Evolutionary conservation across 2,888 invertebrate genomes (phyloP).

Genomic region (Catocala fraxini): DNA sequence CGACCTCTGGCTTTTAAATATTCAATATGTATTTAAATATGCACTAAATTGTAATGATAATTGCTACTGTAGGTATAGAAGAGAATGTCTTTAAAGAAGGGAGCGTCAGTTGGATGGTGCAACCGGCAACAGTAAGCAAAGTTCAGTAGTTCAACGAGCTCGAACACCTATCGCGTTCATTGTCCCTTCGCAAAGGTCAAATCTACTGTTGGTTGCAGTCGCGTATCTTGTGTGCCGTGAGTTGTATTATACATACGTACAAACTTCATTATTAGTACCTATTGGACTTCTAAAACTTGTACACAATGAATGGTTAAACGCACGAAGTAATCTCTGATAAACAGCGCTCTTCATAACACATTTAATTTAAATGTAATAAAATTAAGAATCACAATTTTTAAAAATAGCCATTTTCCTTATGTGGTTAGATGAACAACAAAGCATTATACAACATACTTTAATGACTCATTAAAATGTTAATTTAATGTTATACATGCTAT

Average conservation of each 20-base stretch:
- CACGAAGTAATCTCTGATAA: too few species aligned
- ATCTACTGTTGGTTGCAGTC: constrained; percentile 59
- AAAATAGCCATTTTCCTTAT: constrained; percentile 19
- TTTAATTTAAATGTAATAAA: too few species aligned
- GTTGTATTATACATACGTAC: constrained; percentile 6
- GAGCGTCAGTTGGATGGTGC: constrained; percentile 70
- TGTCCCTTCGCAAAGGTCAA: constrained; percentile 77
- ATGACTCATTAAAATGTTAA: constrained; percentile 37
- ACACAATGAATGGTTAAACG: too few species aligned
- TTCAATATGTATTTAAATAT: constrained; percentile 41
- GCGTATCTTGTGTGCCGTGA: constrained; percentile 41
- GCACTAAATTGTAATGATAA: constrained; percentile 48
- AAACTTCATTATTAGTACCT: too few species aligned
- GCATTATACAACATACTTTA: constrained; percentile 17
- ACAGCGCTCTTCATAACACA: too few species aligned
- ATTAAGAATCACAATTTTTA: neutral
- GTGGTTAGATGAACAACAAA: constrained; percentile 25
- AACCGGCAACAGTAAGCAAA: constrained; percentile 74
- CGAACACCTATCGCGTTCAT: constrained; percentile 72
- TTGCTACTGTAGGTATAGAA: constrained; percentile 50
- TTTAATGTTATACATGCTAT: constrained; percentile 19
- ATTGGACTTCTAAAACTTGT: too few species aligned
- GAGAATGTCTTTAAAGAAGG: constrained; percentile 61
- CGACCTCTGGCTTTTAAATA: constrained; percentile 31
- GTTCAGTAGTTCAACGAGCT: constrained; percentile 81